These are phyloP conservation scores for Habrosyne pyritoides DNA, from an alignment of 2,888 invertebrate genomes.

Conservation along the genomic window DNA sequence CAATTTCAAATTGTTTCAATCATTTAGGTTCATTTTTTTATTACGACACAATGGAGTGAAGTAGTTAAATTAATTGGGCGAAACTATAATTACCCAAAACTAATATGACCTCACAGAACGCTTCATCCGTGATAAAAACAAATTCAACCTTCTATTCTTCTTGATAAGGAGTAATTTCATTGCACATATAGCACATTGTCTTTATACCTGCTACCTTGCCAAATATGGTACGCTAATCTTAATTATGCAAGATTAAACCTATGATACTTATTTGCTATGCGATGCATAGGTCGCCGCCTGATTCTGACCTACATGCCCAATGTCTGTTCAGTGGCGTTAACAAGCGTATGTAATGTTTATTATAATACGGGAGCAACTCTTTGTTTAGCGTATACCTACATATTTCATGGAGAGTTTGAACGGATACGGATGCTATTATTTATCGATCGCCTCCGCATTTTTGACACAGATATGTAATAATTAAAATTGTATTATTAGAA, in stretches of 20 bases:
- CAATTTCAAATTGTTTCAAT: too few relatives aligned
- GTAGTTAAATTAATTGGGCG: neutral
- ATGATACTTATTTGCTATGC: slow-evolving; percentile 20
- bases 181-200: neutral
- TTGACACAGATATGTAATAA: neutral
- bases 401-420: neutral
- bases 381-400: neutral
- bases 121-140: neutral
- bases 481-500: neutral
- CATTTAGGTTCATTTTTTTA: too few relatives aligned
- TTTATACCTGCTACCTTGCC: slow-evolving; percentile 6
- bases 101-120: neutral
- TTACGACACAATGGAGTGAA: neutral
- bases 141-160: neutral
- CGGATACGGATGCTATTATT: slow-evolving; percentile 2
- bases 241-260: slow-evolving; percentile 25
- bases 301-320: slow-evolving; percentile 38
- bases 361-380: neutral
- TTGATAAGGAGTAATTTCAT: slow-evolving; percentile 2
- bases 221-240: slow-evolving; percentile 23
- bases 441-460: slow-evolving; percentile 1
- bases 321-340: slow-evolving; percentile 24
- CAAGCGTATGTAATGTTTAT: slow-evolving; percentile 17
- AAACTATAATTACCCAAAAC: neutral
- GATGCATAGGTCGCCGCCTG: slow-evolving; percentile 20